These are phyloP conservation scores for Gnathonemus echidnorhynchus DNA, from an alignment of 2,113 vertebrate species.

Conservation along the genomic window DNA sequence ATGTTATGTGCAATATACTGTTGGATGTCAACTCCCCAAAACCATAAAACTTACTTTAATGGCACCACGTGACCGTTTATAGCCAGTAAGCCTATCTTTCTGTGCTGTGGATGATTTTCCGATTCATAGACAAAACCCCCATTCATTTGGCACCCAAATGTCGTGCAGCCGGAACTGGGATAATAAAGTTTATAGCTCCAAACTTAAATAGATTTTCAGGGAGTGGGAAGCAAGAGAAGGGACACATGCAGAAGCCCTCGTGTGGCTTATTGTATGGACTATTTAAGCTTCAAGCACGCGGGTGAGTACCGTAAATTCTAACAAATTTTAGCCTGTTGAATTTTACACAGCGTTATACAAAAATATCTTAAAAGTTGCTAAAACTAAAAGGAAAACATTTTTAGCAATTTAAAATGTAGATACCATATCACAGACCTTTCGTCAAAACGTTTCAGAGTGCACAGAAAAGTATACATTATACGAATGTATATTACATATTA, in stretches of 20 bases:
- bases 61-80: conserved; percentile 99
- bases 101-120: conserved; percentile 98
- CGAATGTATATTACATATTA: neutral
- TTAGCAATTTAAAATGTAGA: neutral
- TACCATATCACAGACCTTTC: neutral
- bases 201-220: conserved; percentile 78
- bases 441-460: neutral
- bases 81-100: conserved; percentile 99
- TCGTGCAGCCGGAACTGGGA: conserved; percentile 89
- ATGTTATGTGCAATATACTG: conserved; percentile 99
- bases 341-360: conserved; percentile 42
- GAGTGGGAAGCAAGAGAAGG: conserved; percentile 67
- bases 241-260: conserved; percentile 74
- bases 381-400: neutral
- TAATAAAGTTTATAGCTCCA: conserved; percentile 95
- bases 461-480: neutral
- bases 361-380: conserved; percentile 42
- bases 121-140: conserved; percentile 99
- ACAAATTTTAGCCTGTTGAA: conserved; percentile 51
- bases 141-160: conserved; percentile 98
- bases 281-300: conserved; percentile 67
- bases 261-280: conserved; percentile 71
- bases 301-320: conserved; percentile 74
- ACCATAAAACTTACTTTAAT: conserved; percentile 99
- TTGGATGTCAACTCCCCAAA: conserved; percentile 99